Evolutionary conservation across 2,797 vertebrate species (phyloP), one percentile per base, ranked within the genome.

Genomic region (Onychomys arenicola): DNA sequence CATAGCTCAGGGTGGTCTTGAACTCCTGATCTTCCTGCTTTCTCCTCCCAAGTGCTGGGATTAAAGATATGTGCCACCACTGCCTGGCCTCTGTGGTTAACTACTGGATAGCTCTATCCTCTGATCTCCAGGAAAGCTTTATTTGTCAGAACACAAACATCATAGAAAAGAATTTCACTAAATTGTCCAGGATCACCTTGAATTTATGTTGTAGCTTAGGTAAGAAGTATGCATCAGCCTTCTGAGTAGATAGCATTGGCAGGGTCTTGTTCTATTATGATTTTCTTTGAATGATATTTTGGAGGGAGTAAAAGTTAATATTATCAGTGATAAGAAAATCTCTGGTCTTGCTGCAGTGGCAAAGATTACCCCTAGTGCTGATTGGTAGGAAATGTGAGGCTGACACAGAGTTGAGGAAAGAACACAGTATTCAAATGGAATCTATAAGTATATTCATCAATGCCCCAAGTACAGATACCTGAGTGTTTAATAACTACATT

Each of bases 371-470:
- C 4, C 6, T 25, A 55, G 43, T 34, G 0, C 43, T 43, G 13
- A 23, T 37, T 32, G n/a, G 55, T 4, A 10, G 4, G 6, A 23
- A 34, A 5, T 7, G 6, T 6, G 6, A 27, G 21, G 4, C 40
- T 63, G 4, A 0, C 2, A 0, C 0, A 0, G 1, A 7, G 25
- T 0, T 85, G 0, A 6, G 12, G 8, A 12, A 2, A 5, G 5
- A 0, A 1, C 4, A 0, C 3, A 10, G 13, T 16, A 49, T 21
- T 9, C 40, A 16, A 12, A 1, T 10, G 21, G n/a, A 94, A 37
- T 23, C 12, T 57, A 67, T 3, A 40, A 49, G 40, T 32, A 13
- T 46, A 10, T 34, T 77, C 76, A 14, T 32, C 34, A 23, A 52
- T 21, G 7, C 3, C 11, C 2, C 29, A 57, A 29, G 13, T 27